These are phyloP conservation scores for Chitala chitala DNA, from an alignment of 2,113 vertebrate species.

Conservation along the genomic window DNA sequence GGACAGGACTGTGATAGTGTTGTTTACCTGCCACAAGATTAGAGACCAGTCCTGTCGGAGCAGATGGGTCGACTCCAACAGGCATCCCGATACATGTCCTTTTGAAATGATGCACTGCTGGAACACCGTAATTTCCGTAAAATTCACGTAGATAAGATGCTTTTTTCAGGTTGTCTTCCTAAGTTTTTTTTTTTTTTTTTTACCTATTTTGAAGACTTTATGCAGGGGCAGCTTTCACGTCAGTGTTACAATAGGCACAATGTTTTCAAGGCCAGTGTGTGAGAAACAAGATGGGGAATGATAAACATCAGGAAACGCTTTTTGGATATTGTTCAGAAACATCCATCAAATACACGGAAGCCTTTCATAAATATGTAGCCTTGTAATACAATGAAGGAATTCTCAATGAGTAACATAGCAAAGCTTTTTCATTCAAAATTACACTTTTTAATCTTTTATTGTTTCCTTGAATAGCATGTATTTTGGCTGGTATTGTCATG, in stretches of 20 bases:
- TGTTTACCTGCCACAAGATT: conserved; percentile 11
- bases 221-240: conserved; percentile 1
- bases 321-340: not conserved
- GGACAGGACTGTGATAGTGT: not conserved
- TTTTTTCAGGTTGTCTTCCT: not conserved
- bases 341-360: not conserved
- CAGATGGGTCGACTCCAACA: not conserved
- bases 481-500: not conserved
- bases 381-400: conserved; percentile 23
- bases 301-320: not conserved
- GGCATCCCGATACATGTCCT: not conserved
- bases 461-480: not conserved
- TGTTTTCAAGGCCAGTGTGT: not conserved
- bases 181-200: not conserved
- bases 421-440: conserved; percentile 11
- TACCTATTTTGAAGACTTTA: too few relatives aligned
- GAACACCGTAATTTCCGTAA: not conserved
- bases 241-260: not conserved
- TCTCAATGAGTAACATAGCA: not conserved
- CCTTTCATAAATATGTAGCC: not conserved
- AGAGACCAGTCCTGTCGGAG: not conserved
- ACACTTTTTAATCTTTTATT: conserved; percentile 10
- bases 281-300: not conserved
- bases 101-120: not conserved
- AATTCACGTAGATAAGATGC: not conserved